Percentiles rank a stretch among this genome's conserved stretches.
These are phyloP conservation scores for Opisthocomus hoazin DNA, from an alignment of 2,113 vertebrate species.

Conservation along the genomic window DNA sequence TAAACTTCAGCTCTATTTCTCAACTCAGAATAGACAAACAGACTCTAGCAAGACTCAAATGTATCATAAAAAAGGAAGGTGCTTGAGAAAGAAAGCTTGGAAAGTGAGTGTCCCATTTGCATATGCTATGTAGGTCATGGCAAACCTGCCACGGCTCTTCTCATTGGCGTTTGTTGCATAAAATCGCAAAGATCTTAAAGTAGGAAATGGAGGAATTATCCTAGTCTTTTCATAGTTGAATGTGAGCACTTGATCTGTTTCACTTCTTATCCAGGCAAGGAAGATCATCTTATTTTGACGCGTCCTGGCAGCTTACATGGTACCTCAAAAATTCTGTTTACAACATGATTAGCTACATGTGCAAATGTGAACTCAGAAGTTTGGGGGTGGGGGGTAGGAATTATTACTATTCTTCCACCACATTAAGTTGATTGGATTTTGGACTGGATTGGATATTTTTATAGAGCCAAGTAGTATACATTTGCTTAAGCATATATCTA, in stretches of 20 bases:
- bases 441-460: neutral
- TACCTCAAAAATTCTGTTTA: neutral
- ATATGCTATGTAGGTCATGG: neutral
- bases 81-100: neutral
- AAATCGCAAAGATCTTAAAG: neutral
- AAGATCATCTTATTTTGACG: neutral
- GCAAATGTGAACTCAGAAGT: neutral
- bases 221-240: neutral
- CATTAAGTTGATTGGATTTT: neutral
- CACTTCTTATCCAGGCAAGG: neutral
- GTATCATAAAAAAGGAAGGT: neutral
- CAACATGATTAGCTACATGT: neutral
- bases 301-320: neutral
- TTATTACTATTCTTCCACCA: neutral
- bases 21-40: neutral
- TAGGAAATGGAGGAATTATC: neutral
- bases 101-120: neutral
- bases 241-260: neutral
- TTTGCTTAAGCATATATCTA: neutral
- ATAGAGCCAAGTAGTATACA: neutral
- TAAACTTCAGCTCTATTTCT: neutral
- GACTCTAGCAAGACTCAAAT: neutral
- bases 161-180: neutral
- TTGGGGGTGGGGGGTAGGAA: neutral
- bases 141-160: neutral